Evolutionary conservation across 2,888 invertebrate genomes (phyloP), one percentile per base, ranked within the genome.

Genomic region (Lysandra bellargus): DNA sequence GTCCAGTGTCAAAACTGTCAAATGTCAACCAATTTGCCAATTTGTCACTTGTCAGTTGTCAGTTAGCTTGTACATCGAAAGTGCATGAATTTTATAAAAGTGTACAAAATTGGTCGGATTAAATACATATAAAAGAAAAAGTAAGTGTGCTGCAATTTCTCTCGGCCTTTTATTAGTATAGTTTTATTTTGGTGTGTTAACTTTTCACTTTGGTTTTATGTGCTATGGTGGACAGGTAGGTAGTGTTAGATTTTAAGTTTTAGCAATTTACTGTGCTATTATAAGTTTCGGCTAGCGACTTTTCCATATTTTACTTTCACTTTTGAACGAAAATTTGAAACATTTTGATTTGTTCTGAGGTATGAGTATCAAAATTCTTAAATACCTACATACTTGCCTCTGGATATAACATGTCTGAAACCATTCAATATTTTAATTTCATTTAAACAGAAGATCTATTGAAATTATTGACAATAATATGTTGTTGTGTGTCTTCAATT

Each of bases 291-390:
- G 76, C 82, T 82, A 83, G 81, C 83, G 83, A 83, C 80, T 82
- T 83, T 83, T 83, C 40, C 74, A 72, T 82, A 33, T 14, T 69
- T 69, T 82, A 84, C 85, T 85, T 85, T 85, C 84, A 84, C 85
- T 84, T 84, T 84, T 61, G 44, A 14, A 23, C 44, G 30, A 83
- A 81, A 80, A 81, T 79, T 78, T 82, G 80, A 23, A 23, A 37
- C 37, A 37, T 37, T 37, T 3, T 37, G 37, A 37, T 37, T 37
- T 37, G 37, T 37, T 3, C 37, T 37, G 0, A 23, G 23, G 23
- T 4, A 2, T 33, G 33, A 33, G 2, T 37, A 37, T 37, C 37
- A 37, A 37, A 37, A 37, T 37, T 37, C 37, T 37, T 37, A 37
- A 4, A 37, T 37, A 37, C 37, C 37, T 37, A 37, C 37, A 37